Conservation (phyloP, 2,888 invertebrate genomes). For the Eubasilissa splendida region DNA sequence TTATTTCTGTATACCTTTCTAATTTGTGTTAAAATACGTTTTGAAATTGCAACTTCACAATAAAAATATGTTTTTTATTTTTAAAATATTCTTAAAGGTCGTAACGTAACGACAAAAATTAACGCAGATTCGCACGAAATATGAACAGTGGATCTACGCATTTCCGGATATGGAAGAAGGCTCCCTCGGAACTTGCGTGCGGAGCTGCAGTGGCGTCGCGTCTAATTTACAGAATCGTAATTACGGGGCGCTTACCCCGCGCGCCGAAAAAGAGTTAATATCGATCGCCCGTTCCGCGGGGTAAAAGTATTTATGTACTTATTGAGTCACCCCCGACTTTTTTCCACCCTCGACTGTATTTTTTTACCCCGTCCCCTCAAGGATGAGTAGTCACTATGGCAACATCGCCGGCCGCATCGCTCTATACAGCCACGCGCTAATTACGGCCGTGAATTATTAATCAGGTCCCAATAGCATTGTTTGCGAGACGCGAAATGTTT, state of each 20-base stretch:
- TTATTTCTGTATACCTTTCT: too few species aligned
- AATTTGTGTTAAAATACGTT: too few species aligned
- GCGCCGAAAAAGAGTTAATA: slow-evolving; percentile 73
- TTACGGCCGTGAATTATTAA: slow-evolving; percentile 33
- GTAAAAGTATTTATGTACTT: slow-evolving; percentile 59
- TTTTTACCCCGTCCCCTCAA: slow-evolving; percentile 63
- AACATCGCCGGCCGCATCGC: slow-evolving; percentile 57
- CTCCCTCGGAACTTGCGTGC: not conserved
- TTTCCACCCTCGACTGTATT: slow-evolving; percentile 75
- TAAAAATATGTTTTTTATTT: too few species aligned
- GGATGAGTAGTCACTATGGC: slow-evolving; percentile 59
- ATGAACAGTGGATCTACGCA: not conserved
- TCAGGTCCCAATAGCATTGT: not conserved
- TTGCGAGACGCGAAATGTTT: too few species aligned
- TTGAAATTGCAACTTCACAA: too few species aligned
- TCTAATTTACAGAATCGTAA: slow-evolving; percentile 45
- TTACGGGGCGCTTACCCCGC: slow-evolving; percentile 57
- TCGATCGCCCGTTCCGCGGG: slow-evolving; percentile 70
- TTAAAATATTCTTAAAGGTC: too few species aligned
- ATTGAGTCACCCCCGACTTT: slow-evolving; percentile 74
- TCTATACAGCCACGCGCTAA: slow-evolving; percentile 60
- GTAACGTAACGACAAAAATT: too few species aligned
- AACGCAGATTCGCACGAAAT: too few species aligned
- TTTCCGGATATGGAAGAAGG: not conserved
- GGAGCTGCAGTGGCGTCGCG: slow-evolving; percentile 26